Percentiles rank a stretch among this genome's conserved stretches.
Evolutionary conservation across 2,797 vertebrate genomes (phyloP).

Genomic region (Momotus momota): DNA sequence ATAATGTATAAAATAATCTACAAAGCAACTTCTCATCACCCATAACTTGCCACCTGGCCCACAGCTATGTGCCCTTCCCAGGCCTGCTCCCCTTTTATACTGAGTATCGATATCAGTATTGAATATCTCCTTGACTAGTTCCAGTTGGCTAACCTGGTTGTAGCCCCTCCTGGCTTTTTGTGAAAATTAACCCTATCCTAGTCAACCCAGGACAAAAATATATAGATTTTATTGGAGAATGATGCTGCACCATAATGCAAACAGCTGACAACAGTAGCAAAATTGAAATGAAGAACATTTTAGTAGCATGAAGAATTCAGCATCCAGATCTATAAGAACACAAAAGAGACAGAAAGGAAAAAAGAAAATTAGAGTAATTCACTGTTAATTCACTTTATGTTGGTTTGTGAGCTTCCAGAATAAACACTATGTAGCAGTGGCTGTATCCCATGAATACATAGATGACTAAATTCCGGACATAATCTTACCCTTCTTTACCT

Average conservation of each 20-base stretch:
- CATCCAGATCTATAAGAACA: not conserved
- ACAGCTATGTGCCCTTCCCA: no score
- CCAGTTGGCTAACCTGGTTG: no score
- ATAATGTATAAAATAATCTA: no score
- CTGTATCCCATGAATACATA: not conserved
- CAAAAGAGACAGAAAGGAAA: not conserved
- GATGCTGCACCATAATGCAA: fast-evolving
- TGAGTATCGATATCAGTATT: no score
- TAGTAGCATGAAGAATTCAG: not conserved
- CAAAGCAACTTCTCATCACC: no score
- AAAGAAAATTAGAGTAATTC: not conserved
- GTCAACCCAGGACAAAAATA: no score
- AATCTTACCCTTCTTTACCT: not conserved
- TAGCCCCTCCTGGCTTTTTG: not conserved
- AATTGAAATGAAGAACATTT: not conserved
- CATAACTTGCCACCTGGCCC: no score
- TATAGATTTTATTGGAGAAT: not conserved
- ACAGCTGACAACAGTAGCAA: not conserved
- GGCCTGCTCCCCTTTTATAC: no score
- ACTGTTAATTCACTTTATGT: not conserved
- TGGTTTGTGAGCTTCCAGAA: not conserved
- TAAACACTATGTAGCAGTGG: not conserved
- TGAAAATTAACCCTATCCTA: no score
- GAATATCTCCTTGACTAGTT: no score
- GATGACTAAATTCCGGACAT: not conserved